Percentiles rank a stretch among this genome's conserved stretches.
phyloP scores from a whole-genome alignment of 2,797 vertebrate genomes.

The Hylomyscus alleni region DNA sequence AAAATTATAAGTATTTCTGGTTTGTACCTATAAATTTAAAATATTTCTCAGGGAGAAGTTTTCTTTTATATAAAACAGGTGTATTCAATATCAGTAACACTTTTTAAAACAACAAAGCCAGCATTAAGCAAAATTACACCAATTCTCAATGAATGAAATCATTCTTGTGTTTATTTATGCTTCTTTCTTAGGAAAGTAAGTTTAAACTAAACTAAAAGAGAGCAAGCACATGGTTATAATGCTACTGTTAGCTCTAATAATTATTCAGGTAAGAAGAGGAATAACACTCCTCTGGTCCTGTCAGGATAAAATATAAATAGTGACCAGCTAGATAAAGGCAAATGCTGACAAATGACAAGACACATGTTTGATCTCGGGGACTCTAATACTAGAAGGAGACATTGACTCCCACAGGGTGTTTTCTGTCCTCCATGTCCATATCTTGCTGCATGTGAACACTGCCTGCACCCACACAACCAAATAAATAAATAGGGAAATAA shows the following conservation, averaged over 20 bases:
- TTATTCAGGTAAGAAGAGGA: neutral
- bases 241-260: neutral
- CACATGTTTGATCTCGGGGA: neutral
- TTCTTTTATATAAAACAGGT: neutral
- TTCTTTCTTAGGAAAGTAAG: slow-evolving; percentile 24
- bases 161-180: neutral
- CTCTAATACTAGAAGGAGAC: no score
- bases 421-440: neutral
- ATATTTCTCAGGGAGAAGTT: neutral
- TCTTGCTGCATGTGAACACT: neutral
- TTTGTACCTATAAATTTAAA: neutral
- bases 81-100: neutral
- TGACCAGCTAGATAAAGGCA: neutral
- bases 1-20: neutral
- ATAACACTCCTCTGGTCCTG: neutral
- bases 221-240: slow-evolving; percentile 1
- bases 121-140: neutral
- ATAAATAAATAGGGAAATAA: neutral
- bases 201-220: neutral
- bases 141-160: slow-evolving; percentile 30
- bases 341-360: neutral
- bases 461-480: neutral
- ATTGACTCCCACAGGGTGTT: neutral
- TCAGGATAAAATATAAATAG: neutral
- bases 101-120: neutral